These are phyloP conservation scores for Ctenoplectra terminalis DNA, from an alignment of 1,140 invertebrate genomes.

Conservation along the genomic window DNA sequence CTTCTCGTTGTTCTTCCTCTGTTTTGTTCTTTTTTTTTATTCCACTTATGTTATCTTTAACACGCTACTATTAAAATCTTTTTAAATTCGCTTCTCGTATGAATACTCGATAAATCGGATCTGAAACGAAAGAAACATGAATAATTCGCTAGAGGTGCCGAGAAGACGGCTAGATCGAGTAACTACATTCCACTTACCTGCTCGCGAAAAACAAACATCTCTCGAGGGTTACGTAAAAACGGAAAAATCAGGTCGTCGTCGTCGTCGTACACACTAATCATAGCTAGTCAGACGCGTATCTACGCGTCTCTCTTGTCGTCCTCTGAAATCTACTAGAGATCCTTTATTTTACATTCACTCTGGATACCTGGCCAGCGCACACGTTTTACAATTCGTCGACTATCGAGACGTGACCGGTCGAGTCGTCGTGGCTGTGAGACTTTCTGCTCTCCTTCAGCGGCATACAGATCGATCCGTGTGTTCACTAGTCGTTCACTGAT, in stretches of 20 bases:
- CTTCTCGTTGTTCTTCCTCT: too few relatives aligned
- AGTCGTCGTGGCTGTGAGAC: not conserved
- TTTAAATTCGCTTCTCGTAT: not conserved
- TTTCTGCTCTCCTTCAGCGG: not conserved
- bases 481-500: not conserved
- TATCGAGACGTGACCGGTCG: not conserved
- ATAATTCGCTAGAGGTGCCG: not conserved
- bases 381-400: not conserved
- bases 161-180: not conserved
- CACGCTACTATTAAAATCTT: not conserved
- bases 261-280: not conserved
- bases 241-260: slow-evolving; percentile 29
- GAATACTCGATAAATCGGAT: slow-evolving; percentile 19
- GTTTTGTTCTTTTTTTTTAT: not conserved
- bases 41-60: not conserved
- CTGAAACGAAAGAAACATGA: slow-evolving; percentile 15
- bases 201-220: slow-evolving; percentile 25
- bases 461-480: slow-evolving; percentile 10
- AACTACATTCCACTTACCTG: slow-evolving; percentile 15
- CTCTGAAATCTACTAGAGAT: not conserved
- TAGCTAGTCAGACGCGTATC: slow-evolving; percentile 26
- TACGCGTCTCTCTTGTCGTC: not conserved
- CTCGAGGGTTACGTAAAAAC: slow-evolving; percentile 2
- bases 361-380: not conserved
- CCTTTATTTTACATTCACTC: slow-evolving; percentile 13